Evolutionary conservation across 2,113 vertebrate species (phyloP).

Genomic region (Anthoscopus minutus): DNA sequence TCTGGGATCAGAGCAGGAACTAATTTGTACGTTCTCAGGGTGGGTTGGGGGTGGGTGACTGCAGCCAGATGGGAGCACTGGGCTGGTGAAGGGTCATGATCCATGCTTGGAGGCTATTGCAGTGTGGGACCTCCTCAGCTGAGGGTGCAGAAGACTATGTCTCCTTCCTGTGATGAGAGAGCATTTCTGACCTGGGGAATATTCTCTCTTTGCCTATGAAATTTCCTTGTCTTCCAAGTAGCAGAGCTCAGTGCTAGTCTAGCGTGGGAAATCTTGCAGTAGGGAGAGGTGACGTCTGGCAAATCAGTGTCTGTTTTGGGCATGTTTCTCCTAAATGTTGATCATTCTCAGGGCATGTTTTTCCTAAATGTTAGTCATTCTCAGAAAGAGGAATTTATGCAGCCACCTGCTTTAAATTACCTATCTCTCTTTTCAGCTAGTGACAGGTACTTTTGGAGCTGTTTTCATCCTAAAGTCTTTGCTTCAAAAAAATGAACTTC

Average conservation of each 20-base stretch:
- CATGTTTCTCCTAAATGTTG: not conserved
- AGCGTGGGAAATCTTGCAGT: not conserved
- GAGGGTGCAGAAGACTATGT: not conserved
- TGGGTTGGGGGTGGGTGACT: not conserved
- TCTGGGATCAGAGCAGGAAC: not conserved
- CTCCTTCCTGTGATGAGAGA: not conserved
- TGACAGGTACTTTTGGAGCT: not conserved
- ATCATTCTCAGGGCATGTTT: not conserved
- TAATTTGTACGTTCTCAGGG: not conserved
- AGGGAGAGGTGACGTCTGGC: not conserved
- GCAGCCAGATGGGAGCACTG: not conserved
- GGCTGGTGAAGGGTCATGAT: rapidly evolving
- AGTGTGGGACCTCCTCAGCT: not conserved
- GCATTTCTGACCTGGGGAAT: not conserved
- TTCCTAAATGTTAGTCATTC: not conserved
- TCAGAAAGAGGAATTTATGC: not conserved
- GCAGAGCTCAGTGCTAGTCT: not conserved
- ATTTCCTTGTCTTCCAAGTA: not conserved
- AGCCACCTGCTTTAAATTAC: not conserved
- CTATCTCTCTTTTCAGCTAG: not conserved
- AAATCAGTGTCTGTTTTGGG: not conserved
- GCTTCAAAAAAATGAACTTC: not conserved
- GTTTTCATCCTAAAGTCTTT: not conserved
- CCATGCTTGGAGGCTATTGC: not conserved
- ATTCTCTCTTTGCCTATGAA: not conserved